Evolutionary conservation across 37 sponge, comb jelly and placozoan genomes (phyloP).

Genomic region (Theonella swinhoei): DNA sequence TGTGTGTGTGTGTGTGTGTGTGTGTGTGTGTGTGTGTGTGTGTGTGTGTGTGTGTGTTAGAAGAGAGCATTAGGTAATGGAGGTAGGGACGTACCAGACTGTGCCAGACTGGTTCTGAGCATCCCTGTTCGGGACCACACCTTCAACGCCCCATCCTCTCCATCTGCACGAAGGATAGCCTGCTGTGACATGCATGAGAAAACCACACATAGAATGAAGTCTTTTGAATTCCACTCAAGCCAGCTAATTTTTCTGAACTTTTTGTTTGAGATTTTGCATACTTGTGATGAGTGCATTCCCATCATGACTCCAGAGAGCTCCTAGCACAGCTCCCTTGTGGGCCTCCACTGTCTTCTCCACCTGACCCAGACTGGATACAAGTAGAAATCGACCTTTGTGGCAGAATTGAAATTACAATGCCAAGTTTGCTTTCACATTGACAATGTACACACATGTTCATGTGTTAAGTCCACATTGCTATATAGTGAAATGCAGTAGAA

Average conservation of each 20-base stretch:
- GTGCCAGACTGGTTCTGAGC: conserved; percentile 85
- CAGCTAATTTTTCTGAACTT: too few relatives aligned
- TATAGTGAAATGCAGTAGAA: too few relatives aligned
- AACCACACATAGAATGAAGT: not conserved
- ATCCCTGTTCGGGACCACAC: conserved; percentile 95
- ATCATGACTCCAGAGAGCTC: conserved; percentile 83
- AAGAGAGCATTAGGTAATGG: too few relatives aligned
- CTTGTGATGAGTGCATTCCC: conserved; percentile 85
- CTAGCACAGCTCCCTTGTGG: conserved; percentile 95
- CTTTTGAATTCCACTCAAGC: too few relatives aligned
- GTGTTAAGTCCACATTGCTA: too few relatives aligned
- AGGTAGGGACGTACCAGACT: too few relatives aligned
- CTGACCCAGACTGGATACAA: conserved; percentile 81
- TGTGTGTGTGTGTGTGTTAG: not conserved
- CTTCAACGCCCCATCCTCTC: conserved; percentile 95
- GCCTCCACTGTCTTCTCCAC: conserved; percentile 93
- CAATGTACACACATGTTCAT: too few relatives aligned
- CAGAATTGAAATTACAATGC: not conserved
- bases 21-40: conserved; percentile 19
- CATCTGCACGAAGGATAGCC: conserved; percentile 68
- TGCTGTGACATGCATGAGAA: not conserved
- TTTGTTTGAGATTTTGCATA: too few relatives aligned
- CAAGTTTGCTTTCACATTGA: too few relatives aligned
- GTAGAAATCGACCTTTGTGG: conserved; percentile 74
- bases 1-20: conserved; percentile 30